Conservation (phyloP, 2,113 vertebrate species). For the Acanthochromis polyacanthus region DNA sequence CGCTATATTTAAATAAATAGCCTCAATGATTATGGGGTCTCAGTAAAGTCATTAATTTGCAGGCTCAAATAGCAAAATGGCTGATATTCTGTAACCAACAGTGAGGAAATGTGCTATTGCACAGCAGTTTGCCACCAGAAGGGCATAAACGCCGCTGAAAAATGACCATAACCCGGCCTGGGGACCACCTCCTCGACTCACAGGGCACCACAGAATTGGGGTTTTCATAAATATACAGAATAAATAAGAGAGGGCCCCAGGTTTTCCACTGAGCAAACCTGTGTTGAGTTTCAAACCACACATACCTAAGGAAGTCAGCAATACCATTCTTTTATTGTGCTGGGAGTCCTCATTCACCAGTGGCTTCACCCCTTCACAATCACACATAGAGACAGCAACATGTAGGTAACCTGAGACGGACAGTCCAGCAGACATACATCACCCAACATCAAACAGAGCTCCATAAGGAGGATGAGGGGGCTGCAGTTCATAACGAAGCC, state of each 20-base stretch:
- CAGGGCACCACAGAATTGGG: conserved; percentile 51
- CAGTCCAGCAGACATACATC: conserved; percentile 73
- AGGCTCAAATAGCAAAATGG: not conserved
- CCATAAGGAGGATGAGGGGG: conserved; percentile 56
- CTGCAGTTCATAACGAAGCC: conserved; percentile 40
- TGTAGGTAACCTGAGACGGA: conserved; percentile 73
- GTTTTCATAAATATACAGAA: conserved; percentile 74
- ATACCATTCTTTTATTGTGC: conserved; percentile 76
- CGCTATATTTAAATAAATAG: not conserved
- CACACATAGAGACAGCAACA: conserved; percentile 39
- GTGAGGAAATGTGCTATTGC: conserved; percentile 21
- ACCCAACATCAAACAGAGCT: conserved; percentile 76
- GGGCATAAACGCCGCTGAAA: conserved; percentile 26
- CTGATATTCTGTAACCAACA: conserved; percentile 1
- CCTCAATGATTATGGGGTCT: not conserved
- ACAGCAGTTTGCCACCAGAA: conserved; percentile 36
- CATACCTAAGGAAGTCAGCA: conserved; percentile 81
- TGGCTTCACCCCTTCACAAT: conserved; percentile 42
- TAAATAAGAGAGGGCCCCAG: conserved; percentile 67
- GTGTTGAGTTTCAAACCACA: conserved; percentile 82
- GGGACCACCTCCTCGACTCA: conserved; percentile 26
- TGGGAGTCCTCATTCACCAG: conserved; percentile 74
- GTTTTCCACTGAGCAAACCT: conserved; percentile 73
- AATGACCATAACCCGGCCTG: conserved; percentile 20
- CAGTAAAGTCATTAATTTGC: not conserved